These are phyloP conservation scores for Campaea margaritaria DNA, from an alignment of 2,888 invertebrate species.

Conservation along the genomic window DNA sequence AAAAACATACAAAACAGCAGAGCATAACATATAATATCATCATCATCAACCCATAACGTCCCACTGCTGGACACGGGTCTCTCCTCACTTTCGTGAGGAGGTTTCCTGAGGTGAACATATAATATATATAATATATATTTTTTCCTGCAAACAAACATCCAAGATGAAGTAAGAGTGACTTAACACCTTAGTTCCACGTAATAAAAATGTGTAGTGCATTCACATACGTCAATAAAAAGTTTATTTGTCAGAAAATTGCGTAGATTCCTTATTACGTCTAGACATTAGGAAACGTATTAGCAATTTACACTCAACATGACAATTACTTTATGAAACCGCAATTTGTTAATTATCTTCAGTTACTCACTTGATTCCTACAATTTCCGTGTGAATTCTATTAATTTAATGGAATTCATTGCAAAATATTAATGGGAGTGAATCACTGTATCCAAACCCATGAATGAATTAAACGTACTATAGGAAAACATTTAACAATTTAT, in stretches of 20 bases:
- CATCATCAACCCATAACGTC: too few relatives aligned
- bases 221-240: slow-evolving; percentile 8
- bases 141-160: too few relatives aligned
- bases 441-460: slow-evolving; percentile 37
- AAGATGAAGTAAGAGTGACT: background rate
- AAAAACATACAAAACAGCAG: too few relatives aligned
- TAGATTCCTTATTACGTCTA: slow-evolving; percentile 9
- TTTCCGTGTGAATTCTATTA: slow-evolving; percentile 35
- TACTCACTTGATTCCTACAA: slow-evolving; percentile 40
- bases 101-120: too few relatives aligned
- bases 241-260: slow-evolving; percentile 10
- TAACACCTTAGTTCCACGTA: background rate
- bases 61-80: too few relatives aligned
- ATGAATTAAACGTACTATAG: slow-evolving; percentile 31
- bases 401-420: slow-evolving; percentile 23
- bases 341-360: slow-evolving; percentile 29
- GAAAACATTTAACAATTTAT: slow-evolving; percentile 21
- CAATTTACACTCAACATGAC: slow-evolving; percentile 27
- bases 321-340: slow-evolving; percentile 21
- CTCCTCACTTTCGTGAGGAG: too few relatives aligned
- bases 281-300: slow-evolving; percentile 17
- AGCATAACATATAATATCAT: too few relatives aligned
- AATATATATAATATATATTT: too few relatives aligned
- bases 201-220: background rate
- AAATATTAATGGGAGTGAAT: slow-evolving; percentile 38